Conservation (phyloP, 2,888 invertebrate species). For the Calliopum simillimum region DNA sequence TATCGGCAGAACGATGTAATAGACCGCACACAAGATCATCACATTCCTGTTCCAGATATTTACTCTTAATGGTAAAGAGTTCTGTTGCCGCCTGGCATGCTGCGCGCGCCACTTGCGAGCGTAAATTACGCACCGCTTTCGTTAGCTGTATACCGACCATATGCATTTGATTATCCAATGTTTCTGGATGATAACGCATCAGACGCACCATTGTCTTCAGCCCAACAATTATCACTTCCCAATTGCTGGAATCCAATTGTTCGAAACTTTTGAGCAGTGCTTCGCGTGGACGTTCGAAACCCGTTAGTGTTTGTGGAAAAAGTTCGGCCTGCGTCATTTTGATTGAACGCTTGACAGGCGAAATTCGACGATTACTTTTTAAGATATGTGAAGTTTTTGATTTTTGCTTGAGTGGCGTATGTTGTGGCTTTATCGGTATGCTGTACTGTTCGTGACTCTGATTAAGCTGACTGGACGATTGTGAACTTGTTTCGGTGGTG, state of each 20-base stretch:
- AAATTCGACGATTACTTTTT: slow-evolving; percentile 57
- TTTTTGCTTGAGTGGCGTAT: slow-evolving; percentile 60
- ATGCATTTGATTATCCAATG: slow-evolving; percentile 75
- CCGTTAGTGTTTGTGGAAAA: slow-evolving; percentile 63
- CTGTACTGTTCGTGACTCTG: slow-evolving; percentile 39
- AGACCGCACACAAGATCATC: slow-evolving; percentile 87
- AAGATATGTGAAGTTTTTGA: slow-evolving; percentile 63
- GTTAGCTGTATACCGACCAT: slow-evolving; percentile 78
- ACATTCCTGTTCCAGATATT: slow-evolving; percentile 77
- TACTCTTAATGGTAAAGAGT: slow-evolving; percentile 77
- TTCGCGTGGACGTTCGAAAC: slow-evolving; percentile 74
- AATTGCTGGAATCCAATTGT: slow-evolving; percentile 79
- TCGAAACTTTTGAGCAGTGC: slow-evolving; percentile 73
- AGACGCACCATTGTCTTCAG: slow-evolving; percentile 77
- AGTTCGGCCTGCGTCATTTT: slow-evolving; percentile 59
- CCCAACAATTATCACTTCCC: slow-evolving; percentile 84
- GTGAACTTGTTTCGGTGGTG: slow-evolving; percentile 59
- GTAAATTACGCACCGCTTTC: slow-evolving; percentile 85
- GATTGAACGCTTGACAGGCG: slow-evolving; percentile 62
- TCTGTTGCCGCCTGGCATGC: slow-evolving; percentile 87
- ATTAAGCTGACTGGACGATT: slow-evolving; percentile 35
- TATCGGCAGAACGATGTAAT: slow-evolving; percentile 91
- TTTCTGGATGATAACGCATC: slow-evolving; percentile 75
- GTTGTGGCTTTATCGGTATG: slow-evolving; percentile 49
- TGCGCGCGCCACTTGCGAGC: slow-evolving; percentile 91